Base-by-base conservation (phyloP, 2,888 invertebrate species). In the Tridacna gigas region DNA sequence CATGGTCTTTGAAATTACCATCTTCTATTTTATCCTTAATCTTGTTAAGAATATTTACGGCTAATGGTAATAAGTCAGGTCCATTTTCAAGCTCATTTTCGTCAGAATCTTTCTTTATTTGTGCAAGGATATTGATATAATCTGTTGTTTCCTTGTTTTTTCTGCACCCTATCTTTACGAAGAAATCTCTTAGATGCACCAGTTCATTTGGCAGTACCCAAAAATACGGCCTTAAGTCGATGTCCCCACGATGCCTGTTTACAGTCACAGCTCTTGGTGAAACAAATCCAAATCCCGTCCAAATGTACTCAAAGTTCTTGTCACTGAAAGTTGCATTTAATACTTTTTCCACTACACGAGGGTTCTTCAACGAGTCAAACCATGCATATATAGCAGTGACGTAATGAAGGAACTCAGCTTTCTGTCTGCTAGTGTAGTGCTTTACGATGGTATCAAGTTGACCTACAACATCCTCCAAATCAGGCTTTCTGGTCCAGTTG, bases 181-280 rank as follows among this genome's bases (percentile, higher is more conserved):
- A 83, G 37, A 88, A 88, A 3, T 26, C 20, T 60, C 73, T 63
- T 22, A 82, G 47, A 20, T 71, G 48, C 13, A 20, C 5, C 18
- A 88, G 74, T 45, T 85, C 85, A 25, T 45, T 0, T 20, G 86
- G 88, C 63, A 88, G 73, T 45, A 63, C 51, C 61, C 76, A 78
- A 45, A 88, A 45, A 56, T 78, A 88, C 20, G 88, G 88, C 22
- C 74, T 26, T 15, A 88, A 56, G 45, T 60, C 60, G 25, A 88
- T 76, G 63, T 83, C 82, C 12, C 28, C n/a, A 22, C 9, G 37
- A 60, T 37, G 9, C 47, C 11, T 56, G 47, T 28, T 66, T 37
- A 74, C 73, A 82, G 15, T 75, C 37, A 74, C 56, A 66, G n/a
- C 18, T 25, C 51, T 26, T 37, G 80, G 63, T 11, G 56, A 20